Percentiles rank a stretch among this genome's conserved stretches.
phyloP scores from a whole-genome alignment of 2,113 vertebrate genomes.

The Apteryx mantelli region DNA sequence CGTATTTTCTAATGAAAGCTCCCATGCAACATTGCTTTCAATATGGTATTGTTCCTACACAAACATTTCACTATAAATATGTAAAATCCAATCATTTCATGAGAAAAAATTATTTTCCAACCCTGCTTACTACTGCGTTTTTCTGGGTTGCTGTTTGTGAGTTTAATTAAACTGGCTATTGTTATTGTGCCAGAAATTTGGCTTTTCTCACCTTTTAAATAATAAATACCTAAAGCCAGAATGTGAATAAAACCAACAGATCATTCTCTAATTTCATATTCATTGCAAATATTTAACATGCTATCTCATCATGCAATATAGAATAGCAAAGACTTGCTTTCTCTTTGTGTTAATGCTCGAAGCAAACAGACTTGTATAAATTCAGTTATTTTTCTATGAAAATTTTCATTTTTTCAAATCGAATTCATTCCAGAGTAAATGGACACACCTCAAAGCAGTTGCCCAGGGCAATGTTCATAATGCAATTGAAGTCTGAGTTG shows the following conservation, averaged over 20 bases:
- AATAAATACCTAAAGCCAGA: slow-evolving; percentile 18
- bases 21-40: accelerated
- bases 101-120: background rate
- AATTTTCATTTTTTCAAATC: background rate
- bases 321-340: slow-evolving; percentile 24
- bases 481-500: background rate
- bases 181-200: slow-evolving; percentile 36
- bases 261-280: background rate
- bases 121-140: background rate
- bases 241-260: background rate
- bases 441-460: background rate
- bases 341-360: background rate
- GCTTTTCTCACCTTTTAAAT: slow-evolving; percentile 33
- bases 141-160: background rate
- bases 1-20: background rate
- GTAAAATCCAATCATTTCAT: background rate
- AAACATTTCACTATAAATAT: background rate
- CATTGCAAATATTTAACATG: slow-evolving; percentile 33
- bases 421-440: background rate
- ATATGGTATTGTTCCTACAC: background rate
- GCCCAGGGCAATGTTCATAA: background rate
- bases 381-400: background rate
- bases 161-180: slow-evolving; percentile 26
- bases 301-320: background rate
- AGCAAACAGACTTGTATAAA: background rate